Base-by-base conservation (phyloP, 2,888 invertebrate species). In the Acanthococcus lagerstroemiae region DNA sequence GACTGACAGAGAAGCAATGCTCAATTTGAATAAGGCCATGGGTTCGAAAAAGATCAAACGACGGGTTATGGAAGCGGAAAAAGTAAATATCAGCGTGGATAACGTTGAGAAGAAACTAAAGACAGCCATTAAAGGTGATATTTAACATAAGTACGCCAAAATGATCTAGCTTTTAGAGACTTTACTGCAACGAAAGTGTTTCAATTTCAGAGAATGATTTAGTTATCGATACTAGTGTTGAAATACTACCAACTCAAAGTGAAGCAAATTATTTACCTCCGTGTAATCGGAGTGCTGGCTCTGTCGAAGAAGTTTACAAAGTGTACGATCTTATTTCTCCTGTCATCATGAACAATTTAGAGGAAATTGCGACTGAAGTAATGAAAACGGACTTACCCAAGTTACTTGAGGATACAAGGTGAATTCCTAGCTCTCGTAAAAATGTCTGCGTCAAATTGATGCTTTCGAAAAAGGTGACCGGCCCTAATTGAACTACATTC, bases 21-120 rank as follows among this genome's bases (percentile, higher is more conserved):
- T 46, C 1, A 26, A 46, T 26, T 15, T 58, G 17, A 58, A n/a
- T 4, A 48, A 46, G 46, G 26, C 17, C 15, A 46, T 58, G 25
- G 58, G 46, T 26, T 48, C 58, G 17, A 58, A 58, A 26, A 17
- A 25, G 7, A 46, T n/a, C 26, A 58, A 48, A 58, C 22, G 48
- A 46, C 37, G 12, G 6, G 44, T 58, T n/a, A 19, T 26, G 48
- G 58, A 46, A 26, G 46, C 17, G 2, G 58, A 48, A 19, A 58
- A 58, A 26, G n/a, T 19, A n/a, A 26, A 26, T 9, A 19, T 58
- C 0, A 45, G 19, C 9, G 9, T 58, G 3, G 58, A 58, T 46
- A 24, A 57, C 9, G 2, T 45, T 0, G 46, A 26, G 22, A 58
- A 58, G 7, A 46, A 48, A 58, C 12, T 46, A 1, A 48, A 46